Percentiles rank a stretch among this genome's conserved stretches.
These are phyloP conservation scores for Lasiurus cinereus DNA, from an alignment of 2,113 vertebrate species.

Conservation along the genomic window DNA sequence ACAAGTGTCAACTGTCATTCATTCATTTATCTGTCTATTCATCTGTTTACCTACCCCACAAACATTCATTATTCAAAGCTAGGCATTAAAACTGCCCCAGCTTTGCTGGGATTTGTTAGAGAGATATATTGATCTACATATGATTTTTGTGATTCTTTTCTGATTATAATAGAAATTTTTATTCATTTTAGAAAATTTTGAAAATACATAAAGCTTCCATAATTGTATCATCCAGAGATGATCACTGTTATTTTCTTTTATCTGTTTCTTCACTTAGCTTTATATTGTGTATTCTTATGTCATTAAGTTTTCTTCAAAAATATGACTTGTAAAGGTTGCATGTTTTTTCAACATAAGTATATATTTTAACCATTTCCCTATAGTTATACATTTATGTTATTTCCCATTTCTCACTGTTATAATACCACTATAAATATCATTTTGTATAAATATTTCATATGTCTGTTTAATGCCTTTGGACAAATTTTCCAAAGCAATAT, in stretches of 20 bases:
- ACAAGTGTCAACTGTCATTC: constrained; percentile 35
- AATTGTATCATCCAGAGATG: constrained; percentile 55
- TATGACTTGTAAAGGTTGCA: constrained; percentile 25
- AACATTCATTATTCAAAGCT: constrained; percentile 62
- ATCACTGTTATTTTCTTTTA: background rate
- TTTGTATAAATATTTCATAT: constrained; percentile 32
- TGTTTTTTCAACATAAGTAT: constrained; percentile 53
- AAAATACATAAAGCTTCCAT: constrained; percentile 19
- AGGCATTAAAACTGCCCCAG: constrained; percentile 55
- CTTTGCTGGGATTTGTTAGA: constrained; percentile 60
- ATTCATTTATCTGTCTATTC: background rate
- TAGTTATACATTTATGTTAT: constrained; percentile 44
- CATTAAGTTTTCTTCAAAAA: constrained; percentile 59
- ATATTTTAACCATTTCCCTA: constrained; percentile 54
- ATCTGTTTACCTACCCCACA: background rate
- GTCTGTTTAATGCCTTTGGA: constrained; percentile 47
- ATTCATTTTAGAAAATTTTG: constrained; percentile 47
- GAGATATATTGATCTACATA: background rate
- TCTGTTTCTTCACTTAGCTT: constrained; percentile 44
- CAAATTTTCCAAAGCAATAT: constrained; percentile 60
- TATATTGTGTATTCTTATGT: constrained; percentile 47
- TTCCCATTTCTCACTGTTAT: constrained; percentile 55
- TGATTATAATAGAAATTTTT: constrained; percentile 64
- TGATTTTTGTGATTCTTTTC: constrained; percentile 35
- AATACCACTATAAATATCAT: constrained; percentile 41